A percentile compares a stretch with the other conserved stretches of the same genome.
phyloP scores from a whole-genome alignment of 2,113 vertebrate species.

The Pleuronectes platessa region DNA sequence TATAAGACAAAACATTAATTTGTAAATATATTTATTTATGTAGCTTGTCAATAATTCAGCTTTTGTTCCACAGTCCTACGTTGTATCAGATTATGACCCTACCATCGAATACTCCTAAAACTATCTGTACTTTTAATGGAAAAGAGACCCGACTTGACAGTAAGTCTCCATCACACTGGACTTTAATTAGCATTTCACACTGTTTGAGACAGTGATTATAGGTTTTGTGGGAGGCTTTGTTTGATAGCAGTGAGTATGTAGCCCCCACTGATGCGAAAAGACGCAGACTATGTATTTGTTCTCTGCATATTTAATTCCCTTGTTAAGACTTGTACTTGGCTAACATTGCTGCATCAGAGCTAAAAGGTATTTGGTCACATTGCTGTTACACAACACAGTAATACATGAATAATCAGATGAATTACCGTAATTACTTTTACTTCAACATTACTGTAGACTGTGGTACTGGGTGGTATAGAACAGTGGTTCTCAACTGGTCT shows the following conservation, averaged over 20 bases:
- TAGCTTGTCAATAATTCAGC: neutral
- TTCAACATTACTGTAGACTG: no score
- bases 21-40: neutral
- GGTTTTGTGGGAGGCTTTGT: conserved; percentile 25
- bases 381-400: conserved; percentile 18
- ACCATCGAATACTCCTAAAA: conserved; percentile 95
- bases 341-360: neutral
- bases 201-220: conserved; percentile 9
- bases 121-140: conserved; percentile 88
- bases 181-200: neutral
- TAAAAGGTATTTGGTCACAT: conserved; percentile 23
- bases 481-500: no score
- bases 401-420: conserved; percentile 23
- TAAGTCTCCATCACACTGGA: conserved; percentile 71
- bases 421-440: neutral
- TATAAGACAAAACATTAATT: neutral
- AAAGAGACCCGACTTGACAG: conserved; percentile 85
- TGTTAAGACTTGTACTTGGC: conserved; percentile 68
- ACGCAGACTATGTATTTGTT: conserved; percentile 46
- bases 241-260: conserved; percentile 47
- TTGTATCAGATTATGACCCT: conserved; percentile 93
- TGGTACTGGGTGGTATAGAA: no score
- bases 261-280: conserved; percentile 15
- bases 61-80: conserved; percentile 86
- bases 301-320: conserved; percentile 57